phyloP scores from a whole-genome alignment of 2,113 vertebrate species.

The Pterocles gutturalis region DNA sequence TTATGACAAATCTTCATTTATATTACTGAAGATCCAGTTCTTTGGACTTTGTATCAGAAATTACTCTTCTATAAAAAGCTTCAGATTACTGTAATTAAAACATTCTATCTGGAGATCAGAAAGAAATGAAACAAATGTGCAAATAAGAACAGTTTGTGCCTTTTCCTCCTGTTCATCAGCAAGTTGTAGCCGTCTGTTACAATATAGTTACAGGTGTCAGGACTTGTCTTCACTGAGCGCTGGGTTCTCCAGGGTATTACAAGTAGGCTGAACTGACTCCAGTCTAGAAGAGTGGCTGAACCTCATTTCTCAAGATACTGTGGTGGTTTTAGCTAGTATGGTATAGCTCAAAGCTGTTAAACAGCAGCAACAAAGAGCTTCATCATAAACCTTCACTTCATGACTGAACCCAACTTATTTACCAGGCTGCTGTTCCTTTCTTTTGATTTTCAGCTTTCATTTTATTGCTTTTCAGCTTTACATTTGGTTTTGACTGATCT shows the following conservation, averaged over 20 bases:
- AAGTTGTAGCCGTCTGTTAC: neutral
- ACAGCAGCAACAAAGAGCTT: neutral
- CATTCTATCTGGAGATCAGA: neutral
- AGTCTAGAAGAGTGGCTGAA: neutral
- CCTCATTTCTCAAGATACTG: neutral
- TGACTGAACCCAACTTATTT: neutral
- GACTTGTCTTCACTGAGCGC: neutral
- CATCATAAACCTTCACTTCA: neutral
- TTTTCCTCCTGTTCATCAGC: neutral
- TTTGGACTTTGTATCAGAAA: neutral
- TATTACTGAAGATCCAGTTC: neutral
- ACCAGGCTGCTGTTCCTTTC: neutral
- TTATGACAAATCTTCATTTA: neutral
- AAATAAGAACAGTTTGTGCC: neutral
- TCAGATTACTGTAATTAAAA: neutral
- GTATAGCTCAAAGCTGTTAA: neutral
- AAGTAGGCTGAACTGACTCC: neutral
- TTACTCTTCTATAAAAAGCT: neutral
- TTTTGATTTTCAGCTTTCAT: neutral
- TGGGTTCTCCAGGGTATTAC: neutral
- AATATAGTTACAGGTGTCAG: neutral
- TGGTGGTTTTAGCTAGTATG: fast-evolving
- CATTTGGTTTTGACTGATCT: neutral
- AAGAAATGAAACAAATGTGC: neutral
- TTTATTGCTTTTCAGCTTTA: neutral